These are phyloP conservation scores for Solea solea DNA, from an alignment of 2,113 vertebrate species.

Conservation along the genomic window DNA sequence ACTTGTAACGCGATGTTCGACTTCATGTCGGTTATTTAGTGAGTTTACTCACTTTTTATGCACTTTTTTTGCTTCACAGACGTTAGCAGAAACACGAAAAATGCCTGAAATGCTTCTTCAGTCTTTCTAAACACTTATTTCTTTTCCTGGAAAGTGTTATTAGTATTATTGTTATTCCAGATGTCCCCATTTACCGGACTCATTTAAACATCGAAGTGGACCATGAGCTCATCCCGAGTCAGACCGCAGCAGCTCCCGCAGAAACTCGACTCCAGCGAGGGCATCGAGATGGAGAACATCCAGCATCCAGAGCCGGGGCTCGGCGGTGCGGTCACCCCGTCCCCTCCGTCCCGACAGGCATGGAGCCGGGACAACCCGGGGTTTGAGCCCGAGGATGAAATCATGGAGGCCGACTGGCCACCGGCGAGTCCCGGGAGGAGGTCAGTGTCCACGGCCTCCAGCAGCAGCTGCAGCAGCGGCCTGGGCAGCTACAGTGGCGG, in stretches of 20 bases:
- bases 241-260: conserved; percentile 69
- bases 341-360: conserved; percentile 90
- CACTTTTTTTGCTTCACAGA: not conserved
- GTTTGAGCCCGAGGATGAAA: conserved; percentile 92
- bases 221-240: conserved; percentile 82
- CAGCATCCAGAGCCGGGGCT: conserved; percentile 77
- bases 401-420: conserved; percentile 87
- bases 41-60: not conserved
- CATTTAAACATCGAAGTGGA: conserved; percentile 16
- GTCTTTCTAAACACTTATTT: not conserved
- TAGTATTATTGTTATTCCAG: not conserved
- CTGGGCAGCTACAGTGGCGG: conserved; percentile 74
- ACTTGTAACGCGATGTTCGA: too few species aligned
- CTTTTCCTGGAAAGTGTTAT: not conserved
- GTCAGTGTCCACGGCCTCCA: conserved; percentile 83
- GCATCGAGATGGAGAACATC: conserved; percentile 84
- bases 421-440: conserved; percentile 82
- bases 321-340: conserved; percentile 80
- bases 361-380: conserved; percentile 96
- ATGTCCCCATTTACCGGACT: not conserved
- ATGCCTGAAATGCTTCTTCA: not conserved
- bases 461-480: conserved; percentile 79
- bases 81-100: not conserved
- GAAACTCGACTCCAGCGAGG: conserved; percentile 68
- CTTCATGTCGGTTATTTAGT: not conserved